Evolutionary conservation across 1,140 invertebrate genomes (phyloP), one percentile per base, ranked within the genome.

Genomic region (Sycophila sp.): DNA sequence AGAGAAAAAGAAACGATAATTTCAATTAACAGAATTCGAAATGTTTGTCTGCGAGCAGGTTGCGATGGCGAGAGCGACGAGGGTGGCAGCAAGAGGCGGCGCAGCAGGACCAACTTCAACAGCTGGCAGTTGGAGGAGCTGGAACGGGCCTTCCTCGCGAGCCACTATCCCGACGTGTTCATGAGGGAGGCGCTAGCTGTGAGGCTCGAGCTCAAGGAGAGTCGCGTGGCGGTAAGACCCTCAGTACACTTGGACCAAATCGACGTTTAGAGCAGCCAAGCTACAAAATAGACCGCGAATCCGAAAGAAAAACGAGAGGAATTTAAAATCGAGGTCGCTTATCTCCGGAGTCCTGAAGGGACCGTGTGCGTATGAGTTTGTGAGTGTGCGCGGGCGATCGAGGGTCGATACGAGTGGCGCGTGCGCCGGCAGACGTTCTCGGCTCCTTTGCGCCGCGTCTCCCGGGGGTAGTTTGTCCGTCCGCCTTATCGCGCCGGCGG

Each of bases 71-170:
- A 89, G 70, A 88, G 87, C 67, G 91, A 91, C 34, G 90, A 91
- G 77, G 90, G 91, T 74, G 89, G 89, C 58, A 86, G 85, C 69
- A 95, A 95, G 81, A 86, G 97, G 59, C 89, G 97, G 65, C 89
- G 98, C 71, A 98, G 96, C 45, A 86, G 98, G 75, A 99, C 98
- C 42, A 99, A 99, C 87, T 99, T 99, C 88, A 98, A 96, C 87
- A 96, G 94, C 71, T 99, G 97, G 97, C 98, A 99, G 87, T 87
- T 99, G 81, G 97, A 99, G 80, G 97, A 99, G 87, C 89, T 99
- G 82, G 98, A 99, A 86, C 88, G 96, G 73, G 97, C 97, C 3
- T 99, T 99, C 87, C 89, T 96, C 60, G 92, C 96, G 69, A 96
- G 94, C 75, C 98, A 99, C 87, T 99, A 99, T 89, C 98, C 98